These are phyloP conservation scores for Conger conger DNA, from an alignment of 2,113 vertebrate species.

Conservation along the genomic window DNA sequence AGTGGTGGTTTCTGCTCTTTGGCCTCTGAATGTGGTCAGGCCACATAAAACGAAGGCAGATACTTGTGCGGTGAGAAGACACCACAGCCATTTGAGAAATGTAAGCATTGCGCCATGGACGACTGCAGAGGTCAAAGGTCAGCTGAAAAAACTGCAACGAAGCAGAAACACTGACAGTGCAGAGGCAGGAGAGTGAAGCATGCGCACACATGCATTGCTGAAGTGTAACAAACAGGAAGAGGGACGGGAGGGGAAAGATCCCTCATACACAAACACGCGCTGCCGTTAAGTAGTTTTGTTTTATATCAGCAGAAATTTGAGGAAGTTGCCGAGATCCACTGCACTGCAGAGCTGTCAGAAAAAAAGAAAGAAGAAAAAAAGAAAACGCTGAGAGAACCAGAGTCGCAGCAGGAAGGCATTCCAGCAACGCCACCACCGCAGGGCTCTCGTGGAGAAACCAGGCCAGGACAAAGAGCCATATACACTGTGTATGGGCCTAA, in stretches of 20 bases:
- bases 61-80: background rate
- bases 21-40: background rate
- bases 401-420: slow-evolving; percentile 23
- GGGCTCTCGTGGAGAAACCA: slow-evolving; percentile 16
- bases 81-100: background rate
- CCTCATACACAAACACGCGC: slow-evolving; percentile 12
- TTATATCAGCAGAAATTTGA: slow-evolving; percentile 45
- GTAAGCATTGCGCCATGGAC: background rate
- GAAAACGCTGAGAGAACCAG: slow-evolving; percentile 45
- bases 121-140: background rate
- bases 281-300: slow-evolving; percentile 5
- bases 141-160: background rate
- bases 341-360: slow-evolving; percentile 45
- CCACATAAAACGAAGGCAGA: background rate
- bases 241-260: slow-evolving; percentile 30
- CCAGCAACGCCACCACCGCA: slow-evolving; percentile 24
- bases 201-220: slow-evolving; percentile 11
- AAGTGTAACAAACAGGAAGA: slow-evolving; percentile 54
- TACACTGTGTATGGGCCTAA: background rate
- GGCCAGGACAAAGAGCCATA: background rate
- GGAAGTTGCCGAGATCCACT: slow-evolving; percentile 56
- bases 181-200: background rate
- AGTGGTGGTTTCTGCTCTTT: background rate
- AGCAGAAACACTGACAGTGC: background rate
- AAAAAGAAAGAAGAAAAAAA: slow-evolving; percentile 24